Conservation (phyloP, 37 sponge, comb jelly and placozoan genomes). For the Beroe ovata region DNA sequence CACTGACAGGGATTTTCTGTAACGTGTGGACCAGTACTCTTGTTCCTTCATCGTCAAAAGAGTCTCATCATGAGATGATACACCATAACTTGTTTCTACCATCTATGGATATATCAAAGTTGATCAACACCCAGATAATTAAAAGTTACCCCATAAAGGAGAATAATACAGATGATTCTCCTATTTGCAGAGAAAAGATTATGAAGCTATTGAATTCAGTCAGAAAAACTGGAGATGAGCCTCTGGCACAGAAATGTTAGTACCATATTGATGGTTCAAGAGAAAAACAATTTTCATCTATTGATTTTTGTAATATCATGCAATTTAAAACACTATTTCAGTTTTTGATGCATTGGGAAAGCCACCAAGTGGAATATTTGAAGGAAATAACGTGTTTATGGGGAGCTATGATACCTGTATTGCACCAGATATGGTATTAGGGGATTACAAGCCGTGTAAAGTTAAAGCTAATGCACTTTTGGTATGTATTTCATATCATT, state of each 20-base stretch:
- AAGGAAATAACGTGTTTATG: conserved; percentile 41
- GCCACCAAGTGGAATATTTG: conserved; percentile 45
- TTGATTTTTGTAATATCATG: background rate
- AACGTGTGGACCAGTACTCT: background rate
- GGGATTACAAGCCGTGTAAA: conserved; percentile 26
- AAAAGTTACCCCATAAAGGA: background rate
- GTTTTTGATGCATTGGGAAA: conserved; percentile 56
- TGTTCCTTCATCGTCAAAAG: background rate
- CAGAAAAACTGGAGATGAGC: background rate
- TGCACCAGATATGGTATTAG: background rate
- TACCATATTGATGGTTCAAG: too few relatives aligned
- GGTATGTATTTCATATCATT: too few relatives aligned
- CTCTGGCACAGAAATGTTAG: background rate
- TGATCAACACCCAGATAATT: background rate
- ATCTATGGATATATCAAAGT: too few relatives aligned
- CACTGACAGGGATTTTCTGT: background rate
- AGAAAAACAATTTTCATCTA: background rate
- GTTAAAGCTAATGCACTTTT: background rate
- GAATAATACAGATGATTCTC: background rate
- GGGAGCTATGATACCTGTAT: conserved; percentile 51
- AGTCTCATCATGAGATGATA: too few relatives aligned
- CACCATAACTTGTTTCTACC: too few relatives aligned
- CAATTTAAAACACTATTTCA: background rate
- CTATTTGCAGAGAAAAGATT: background rate
- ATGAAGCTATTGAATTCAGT: background rate